phyloP scores from a whole-genome alignment of 2,888 invertebrate genomes.

The Ommatoiulus sabulosus region DNA sequence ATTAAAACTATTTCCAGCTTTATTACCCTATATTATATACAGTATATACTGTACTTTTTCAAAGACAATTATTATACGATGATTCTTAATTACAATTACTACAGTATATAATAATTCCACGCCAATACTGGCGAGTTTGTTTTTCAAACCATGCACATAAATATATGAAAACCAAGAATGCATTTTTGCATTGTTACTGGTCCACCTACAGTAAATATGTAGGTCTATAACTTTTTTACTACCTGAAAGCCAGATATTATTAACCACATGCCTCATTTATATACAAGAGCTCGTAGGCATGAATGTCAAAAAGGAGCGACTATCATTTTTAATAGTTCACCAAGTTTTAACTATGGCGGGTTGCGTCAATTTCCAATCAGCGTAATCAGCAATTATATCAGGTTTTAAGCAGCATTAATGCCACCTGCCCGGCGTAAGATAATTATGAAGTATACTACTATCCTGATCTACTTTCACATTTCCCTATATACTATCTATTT shows the following conservation, averaged over 20 bases:
- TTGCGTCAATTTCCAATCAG: background rate
- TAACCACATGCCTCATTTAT: background rate
- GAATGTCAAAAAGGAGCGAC: background rate
- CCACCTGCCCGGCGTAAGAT: background rate
- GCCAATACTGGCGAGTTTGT: background rate
- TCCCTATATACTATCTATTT: background rate
- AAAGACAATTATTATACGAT: background rate
- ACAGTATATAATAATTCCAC: background rate
- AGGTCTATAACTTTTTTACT: constrained; percentile 12
- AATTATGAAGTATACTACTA: background rate
- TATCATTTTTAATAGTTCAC: constrained; percentile 5
- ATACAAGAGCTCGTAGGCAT: background rate
- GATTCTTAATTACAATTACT: background rate
- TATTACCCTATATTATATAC: background rate
- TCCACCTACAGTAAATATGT: background rate
- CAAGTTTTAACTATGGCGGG: background rate
- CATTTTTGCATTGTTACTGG: constrained; percentile 13
- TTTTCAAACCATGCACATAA: background rate
- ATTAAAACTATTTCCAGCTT: background rate
- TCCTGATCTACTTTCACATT: constrained; percentile 12
- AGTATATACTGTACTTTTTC: background rate
- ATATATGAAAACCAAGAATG: background rate
- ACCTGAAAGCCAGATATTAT: background rate
- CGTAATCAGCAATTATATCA: background rate
- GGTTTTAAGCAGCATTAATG: background rate